Evolutionary conservation across 1,140 invertebrate species (phyloP), one percentile per base, ranked within the genome.

Genomic region (Thaumatotibia leucotreta): DNA sequence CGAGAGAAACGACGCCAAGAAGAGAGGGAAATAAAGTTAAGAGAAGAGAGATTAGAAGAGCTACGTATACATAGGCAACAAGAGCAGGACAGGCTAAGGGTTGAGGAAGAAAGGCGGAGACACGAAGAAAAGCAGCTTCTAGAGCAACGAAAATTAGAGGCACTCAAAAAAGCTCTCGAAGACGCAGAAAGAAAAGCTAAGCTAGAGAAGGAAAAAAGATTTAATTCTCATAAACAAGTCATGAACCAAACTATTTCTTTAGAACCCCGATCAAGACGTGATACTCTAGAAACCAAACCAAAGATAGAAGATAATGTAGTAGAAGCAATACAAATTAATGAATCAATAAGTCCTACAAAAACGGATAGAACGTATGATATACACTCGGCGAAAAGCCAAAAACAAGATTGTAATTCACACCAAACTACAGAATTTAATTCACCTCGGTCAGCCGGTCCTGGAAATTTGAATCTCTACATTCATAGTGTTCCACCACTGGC

Each of bases 11-110:
- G 91, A 33, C 91, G 93, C 8, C 93, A 92, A 76, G 94, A 95
- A 77, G 95, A 96, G 79, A 92, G 91, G 45, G 93, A 94, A 75
- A 91, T 83, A 62, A 86, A 91, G 63, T 72, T 93, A 61, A 86
- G 83, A 73, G 95, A 96, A 77, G 95, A 96, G 82, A 90, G 86
- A 63, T 89, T 93, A 70, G 95, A 95, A 82, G 95, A 95, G 73
- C 86, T 94, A 61, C 89, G 95, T 69, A 93, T 95, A 49, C 91
- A 92, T 72, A 91, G 92, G 67, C 93, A 95, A 75, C 92, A 93
- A 70, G 93, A 95, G 77, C 90, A 93, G 70, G 95, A 95, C 77
- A 92, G 91, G 61, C 79, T 93, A 76, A 91, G 92, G 58, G 67
- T 93, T n/a, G 92, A 93, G 75, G 89, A 92, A 54, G 93, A 94